Evolutionary conservation across 2,888 invertebrate species (phyloP), one percentile per base, ranked within the genome.

Genomic region (Cryptus viduatorius): DNA sequence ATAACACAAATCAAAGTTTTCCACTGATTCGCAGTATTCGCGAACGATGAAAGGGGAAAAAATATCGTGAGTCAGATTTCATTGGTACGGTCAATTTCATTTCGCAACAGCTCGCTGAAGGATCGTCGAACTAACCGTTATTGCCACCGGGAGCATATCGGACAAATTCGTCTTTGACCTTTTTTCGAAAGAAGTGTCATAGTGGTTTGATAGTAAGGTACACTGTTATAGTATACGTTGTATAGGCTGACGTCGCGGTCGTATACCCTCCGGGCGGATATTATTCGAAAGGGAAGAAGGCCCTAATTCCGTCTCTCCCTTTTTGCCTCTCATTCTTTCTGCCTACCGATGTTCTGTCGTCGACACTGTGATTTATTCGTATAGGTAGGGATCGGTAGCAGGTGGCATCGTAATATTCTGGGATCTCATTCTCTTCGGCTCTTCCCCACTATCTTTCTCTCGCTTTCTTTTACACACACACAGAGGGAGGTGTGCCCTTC

Each of bases 341-440:
- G 71, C 29, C 31, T 67, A 44, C 46, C 77, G 72, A 56, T 42
- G 44, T 46, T 14, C 61, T 7, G 61, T 61, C 61, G 31, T 14
- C 61, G 31, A 12, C 61, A 76, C 76, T 42, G 85, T 85, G 85
- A 85, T 85, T 85, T 85, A 85, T 85, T 85, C 85, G 85, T 82
- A 31, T 61, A 85, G 82, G 82, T 82, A 72, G 85, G 85, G 82
- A 85, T 82, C 82, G 85, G 85, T 85, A 85, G 82, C 85, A 85
- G 85, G 85, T 85, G 85, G 85, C 72, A 85, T 82, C 85, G 85
- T 82, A 85, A 85, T 85, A 85, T 85, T 85, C 85, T 79, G 68
- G 76, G 53, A 79, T 69, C 82, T 79, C 82, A 79, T 77, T 85
- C 77, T 73, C 76, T 76, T 59, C 16, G 76, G 78, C 42, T 37